Evolutionary conservation across 2,113 vertebrate genomes (phyloP).

Genomic region (Cricetomys ansorgei): DNA sequence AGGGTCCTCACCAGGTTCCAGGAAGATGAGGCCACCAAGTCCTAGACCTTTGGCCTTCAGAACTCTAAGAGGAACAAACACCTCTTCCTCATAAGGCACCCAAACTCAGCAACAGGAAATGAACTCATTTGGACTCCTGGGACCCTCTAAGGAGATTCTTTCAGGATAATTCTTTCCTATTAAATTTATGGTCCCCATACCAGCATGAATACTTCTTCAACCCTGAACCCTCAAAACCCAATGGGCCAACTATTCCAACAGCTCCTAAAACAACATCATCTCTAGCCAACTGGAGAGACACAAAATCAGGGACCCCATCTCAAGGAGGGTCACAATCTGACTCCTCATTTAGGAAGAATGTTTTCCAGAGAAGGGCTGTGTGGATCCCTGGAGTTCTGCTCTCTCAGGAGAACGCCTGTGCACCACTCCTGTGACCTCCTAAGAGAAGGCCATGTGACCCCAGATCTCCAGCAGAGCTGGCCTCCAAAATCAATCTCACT

Average conservation of each 20-base stretch:
- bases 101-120: background rate
- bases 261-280: background rate
- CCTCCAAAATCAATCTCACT: constrained; percentile 64
- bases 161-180: background rate
- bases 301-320: background rate
- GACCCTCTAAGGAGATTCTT: background rate
- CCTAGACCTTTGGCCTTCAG: background rate
- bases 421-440: background rate
- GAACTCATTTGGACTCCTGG: background rate
- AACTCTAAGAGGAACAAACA: background rate
- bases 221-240: background rate
- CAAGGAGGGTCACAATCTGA: background rate
- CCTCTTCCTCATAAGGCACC: background rate
- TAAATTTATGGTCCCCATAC: background rate
- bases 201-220: background rate
- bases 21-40: background rate
- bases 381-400: constrained; percentile 36
- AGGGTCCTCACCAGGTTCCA: background rate
- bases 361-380: constrained; percentile 15
- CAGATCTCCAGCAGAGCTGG: constrained; percentile 2
- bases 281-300: background rate
- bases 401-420: background rate
- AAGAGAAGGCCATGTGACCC: background rate
- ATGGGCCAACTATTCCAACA: background rate
- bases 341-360: background rate